Evolutionary conservation across 1,140 invertebrate genomes (phyloP).

Genomic region (Akabosia matsudoensis): DNA sequence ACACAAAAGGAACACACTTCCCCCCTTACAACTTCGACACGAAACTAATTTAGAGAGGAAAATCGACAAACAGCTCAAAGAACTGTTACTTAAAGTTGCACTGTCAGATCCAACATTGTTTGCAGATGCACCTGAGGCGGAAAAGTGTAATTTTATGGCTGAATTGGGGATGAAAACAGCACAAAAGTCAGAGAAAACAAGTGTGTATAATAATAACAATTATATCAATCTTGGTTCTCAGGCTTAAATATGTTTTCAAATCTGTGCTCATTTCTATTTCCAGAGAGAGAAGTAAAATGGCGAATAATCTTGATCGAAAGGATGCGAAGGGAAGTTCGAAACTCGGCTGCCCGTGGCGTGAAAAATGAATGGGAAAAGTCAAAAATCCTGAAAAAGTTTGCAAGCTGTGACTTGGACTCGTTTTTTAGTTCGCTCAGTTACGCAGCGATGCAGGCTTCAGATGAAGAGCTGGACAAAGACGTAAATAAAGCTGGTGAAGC

Average conservation of each 20-base stretch:
- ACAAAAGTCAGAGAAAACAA: slow-evolving; percentile 32
- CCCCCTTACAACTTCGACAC: slow-evolving; percentile 30
- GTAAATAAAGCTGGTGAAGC: not conserved
- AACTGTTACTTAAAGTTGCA: slow-evolving; percentile 27
- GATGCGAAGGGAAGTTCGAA: slow-evolving; percentile 30
- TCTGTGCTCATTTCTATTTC: not conserved
- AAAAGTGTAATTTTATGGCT: slow-evolving; percentile 29
- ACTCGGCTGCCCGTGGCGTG: slow-evolving; percentile 12
- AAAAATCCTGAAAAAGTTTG: slow-evolving; percentile 23
- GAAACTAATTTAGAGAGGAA: slow-evolving; percentile 21
- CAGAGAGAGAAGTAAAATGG: slow-evolving; percentile 40
- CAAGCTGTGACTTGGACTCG: slow-evolving; percentile 9
- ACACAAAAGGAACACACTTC: slow-evolving; percentile 31
- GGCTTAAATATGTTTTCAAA: not conserved
- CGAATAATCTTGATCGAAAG: slow-evolving; percentile 35
- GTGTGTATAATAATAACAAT: slow-evolving; percentile 25
- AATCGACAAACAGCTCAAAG: slow-evolving; percentile 27
- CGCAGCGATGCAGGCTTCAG: not conserved
- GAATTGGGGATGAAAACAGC: slow-evolving; percentile 36
- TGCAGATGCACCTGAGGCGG: not conserved
- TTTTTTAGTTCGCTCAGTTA: slow-evolving; percentile 26
- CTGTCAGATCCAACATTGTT: slow-evolving; percentile 41
- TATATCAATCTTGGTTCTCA: not conserved
- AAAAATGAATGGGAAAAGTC: slow-evolving; percentile 33
- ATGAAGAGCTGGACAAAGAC: not conserved